Conservation (phyloP, 2,113 vertebrate species). For the Condylura cristata region DNA sequence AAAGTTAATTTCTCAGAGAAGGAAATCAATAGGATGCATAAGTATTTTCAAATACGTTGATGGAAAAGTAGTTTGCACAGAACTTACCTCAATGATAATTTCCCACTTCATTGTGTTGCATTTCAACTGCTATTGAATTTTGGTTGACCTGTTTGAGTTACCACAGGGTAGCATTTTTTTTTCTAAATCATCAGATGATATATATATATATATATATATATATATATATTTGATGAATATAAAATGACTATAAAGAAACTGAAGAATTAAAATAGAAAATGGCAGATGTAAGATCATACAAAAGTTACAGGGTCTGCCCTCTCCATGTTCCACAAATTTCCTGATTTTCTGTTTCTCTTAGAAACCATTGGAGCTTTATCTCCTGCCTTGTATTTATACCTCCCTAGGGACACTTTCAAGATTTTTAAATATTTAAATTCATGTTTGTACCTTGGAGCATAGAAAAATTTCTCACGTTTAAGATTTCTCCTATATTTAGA, state of each 20-base stretch:
- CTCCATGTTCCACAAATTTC: neutral
- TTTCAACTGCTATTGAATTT: neutral
- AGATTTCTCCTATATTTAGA: neutral
- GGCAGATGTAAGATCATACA: neutral
- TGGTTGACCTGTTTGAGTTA: neutral
- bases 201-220: neutral
- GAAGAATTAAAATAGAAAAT: neutral
- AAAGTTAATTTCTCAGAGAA: neutral
- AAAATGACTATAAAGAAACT: neutral
- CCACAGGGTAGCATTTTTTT: neutral
- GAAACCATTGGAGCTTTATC: neutral
- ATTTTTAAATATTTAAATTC: neutral
- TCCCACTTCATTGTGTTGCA: neutral
- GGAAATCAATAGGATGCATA: neutral
- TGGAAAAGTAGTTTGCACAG: neutral
- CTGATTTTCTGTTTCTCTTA: neutral
- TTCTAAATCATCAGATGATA: neutral
- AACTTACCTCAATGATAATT: neutral
- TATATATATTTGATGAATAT: neutral
- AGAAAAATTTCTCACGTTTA: neutral
- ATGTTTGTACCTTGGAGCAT: constrained; percentile 27
- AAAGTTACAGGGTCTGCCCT: neutral
- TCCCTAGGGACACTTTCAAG: neutral
- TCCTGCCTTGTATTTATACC: neutral
- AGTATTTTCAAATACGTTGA: constrained; percentile 1